phyloP scores from a whole-genome alignment of 2,797 vertebrate genomes.

The Pygocentrus nattereri region DNA sequence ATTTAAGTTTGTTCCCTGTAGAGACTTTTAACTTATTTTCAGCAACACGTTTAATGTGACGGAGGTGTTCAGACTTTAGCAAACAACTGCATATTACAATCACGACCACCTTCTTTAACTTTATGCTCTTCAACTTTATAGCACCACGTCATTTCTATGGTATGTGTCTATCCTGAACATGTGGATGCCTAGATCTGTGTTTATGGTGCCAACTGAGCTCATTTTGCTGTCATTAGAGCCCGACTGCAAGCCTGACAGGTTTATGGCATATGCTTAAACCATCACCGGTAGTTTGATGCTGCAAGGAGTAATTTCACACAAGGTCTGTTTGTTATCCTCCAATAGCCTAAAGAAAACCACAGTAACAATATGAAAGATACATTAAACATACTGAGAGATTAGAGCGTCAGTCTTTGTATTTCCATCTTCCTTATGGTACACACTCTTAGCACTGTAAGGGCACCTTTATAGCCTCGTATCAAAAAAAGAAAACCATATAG shows the following conservation, averaged over 20 bases:
- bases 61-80: no score
- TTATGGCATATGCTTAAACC: constrained; percentile 18
- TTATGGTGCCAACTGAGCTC: not conserved
- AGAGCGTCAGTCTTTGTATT: not conserved
- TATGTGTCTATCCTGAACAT: not conserved
- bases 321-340: constrained; percentile 4
- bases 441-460: no score
- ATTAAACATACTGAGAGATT: not conserved
- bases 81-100: no score
- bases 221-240: constrained; percentile 28
- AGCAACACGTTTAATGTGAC: no score
- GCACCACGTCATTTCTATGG: not conserved
- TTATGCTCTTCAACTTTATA: not conserved
- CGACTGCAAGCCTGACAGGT: constrained; percentile 16
- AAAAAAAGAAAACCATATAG: no score
- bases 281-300: constrained; percentile 9
- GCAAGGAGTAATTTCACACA: constrained; percentile 9
- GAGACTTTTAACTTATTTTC: no score
- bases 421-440: not conserved
- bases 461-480: no score
- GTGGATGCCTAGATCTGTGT: constrained; percentile 5
- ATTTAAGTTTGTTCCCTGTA: no score
- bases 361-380: not conserved
- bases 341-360: not conserved
- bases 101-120: not conserved